Conservation (phyloP, 2,888 invertebrate genomes). For the Tiliacea aurago region DNA sequence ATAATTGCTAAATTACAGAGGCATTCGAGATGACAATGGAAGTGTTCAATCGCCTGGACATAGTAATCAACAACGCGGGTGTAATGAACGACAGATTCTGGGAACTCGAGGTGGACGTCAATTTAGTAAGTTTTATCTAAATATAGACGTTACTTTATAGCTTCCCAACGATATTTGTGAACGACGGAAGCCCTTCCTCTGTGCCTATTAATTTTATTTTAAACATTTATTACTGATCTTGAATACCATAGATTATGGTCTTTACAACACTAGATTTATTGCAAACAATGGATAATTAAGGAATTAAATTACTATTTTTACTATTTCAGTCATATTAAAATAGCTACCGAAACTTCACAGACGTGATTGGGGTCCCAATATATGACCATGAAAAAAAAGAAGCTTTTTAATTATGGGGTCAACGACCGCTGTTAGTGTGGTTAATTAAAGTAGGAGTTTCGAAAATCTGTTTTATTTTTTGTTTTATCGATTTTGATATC, state of each 20-base stretch:
- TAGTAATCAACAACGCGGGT: slow-evolving; percentile 95
- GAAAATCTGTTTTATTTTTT: no score
- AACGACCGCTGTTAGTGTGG: no score
- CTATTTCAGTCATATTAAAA: no score
- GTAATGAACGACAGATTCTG: slow-evolving; percentile 94
- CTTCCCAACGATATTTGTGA: slow-evolving; percentile 25
- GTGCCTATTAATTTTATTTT: slow-evolving; percentile 8
- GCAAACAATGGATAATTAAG: neutral
- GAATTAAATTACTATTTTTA: no score
- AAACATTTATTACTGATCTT: neutral
- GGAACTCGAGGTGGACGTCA: slow-evolving; percentile 94
- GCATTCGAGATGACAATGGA: slow-evolving; percentile 94
- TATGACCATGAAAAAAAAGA: no score
- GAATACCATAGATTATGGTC: neutral
- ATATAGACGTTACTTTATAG: slow-evolving; percentile 44
- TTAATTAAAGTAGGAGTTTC: no score
- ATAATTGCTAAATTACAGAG: slow-evolving; percentile 86
- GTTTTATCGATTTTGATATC: no score
- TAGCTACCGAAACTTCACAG: no score
- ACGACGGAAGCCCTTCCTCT: slow-evolving; percentile 46
- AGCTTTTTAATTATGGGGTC: no score
- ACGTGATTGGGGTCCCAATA: no score
- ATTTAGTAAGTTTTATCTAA: slow-evolving; percentile 90
- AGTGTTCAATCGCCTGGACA: slow-evolving; percentile 93
- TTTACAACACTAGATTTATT: neutral